Base-by-base conservation (phyloP, 1,140 invertebrate species). In the Pectinophora gossypiella region DNA sequence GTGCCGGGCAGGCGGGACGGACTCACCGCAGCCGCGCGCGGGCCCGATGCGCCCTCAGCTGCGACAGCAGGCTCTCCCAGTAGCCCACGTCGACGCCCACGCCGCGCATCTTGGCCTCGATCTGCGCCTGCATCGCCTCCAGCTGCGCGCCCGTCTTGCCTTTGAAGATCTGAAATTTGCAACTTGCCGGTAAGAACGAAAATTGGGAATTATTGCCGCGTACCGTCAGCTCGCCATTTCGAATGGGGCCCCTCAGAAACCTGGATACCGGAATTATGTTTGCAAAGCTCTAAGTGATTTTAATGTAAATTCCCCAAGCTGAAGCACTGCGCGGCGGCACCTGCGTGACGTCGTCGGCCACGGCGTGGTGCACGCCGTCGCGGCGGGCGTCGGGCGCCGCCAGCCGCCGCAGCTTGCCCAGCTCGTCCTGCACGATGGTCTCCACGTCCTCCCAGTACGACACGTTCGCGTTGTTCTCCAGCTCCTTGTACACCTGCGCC, bases 401-500 rank as follows among this genome's bases (percentile, higher is more conserved):
- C 12, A 94, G 73, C 65, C 96, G 95, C 27, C 94, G 90, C 44
- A 97, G 83, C 85, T 98, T 98, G 61, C 94, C 92, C 35, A 99
- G 85, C 88, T 99, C 98, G 84, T 99, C 97, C 79, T 97, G 93
- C 0, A 97, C 97, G 60, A 99, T 98, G 16, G 97, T 96, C 27
- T 95, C 95, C 61, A 99, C 96, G 80, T 99, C 98, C 71, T 95
- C 94, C 99, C 99, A 99, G 85, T 98, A 99, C 72, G 96, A 93
- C 18, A 94, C 89, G 87, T 99, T 98, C 68, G 93, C 94, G 0
- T 94, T 93, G 57, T 93, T 91, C 84, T 97, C 96, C 54, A 96
- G 76, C 85, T 96, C 94, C 71, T 95, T 95, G 75, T 96, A 96
- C 13, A 96, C 94, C 84, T 85, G 61, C 35, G 74, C 47, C 23